Conservation (phyloP, 2,797 vertebrate genomes). For the Ispidina picta region DNA sequence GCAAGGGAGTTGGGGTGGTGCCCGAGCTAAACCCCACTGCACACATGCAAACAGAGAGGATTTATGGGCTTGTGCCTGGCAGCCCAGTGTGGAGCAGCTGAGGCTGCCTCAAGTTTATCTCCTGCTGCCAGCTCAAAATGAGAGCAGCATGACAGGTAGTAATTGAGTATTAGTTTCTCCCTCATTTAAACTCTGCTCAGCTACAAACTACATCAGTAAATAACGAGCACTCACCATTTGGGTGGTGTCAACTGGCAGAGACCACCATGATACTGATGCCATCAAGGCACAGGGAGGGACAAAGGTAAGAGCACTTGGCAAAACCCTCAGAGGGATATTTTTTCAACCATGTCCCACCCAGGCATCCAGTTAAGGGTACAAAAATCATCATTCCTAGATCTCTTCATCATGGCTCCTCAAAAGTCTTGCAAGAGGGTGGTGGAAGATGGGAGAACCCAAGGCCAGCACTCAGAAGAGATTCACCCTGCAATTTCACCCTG, state of each 20-base stretch:
- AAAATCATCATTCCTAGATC: neutral
- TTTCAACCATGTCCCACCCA: neutral
- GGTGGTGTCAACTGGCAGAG: neutral
- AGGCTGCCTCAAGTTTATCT: neutral
- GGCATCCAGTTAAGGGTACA: neutral
- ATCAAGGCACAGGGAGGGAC: neutral
- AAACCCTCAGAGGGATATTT: neutral
- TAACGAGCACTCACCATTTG: neutral
- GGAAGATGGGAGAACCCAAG: neutral
- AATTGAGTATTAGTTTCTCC: neutral
- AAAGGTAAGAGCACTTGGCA: neutral
- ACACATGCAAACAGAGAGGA: neutral
- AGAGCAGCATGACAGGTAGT: neutral
- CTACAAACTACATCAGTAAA: neutral
- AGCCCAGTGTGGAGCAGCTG: neutral
- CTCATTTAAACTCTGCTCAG: conserved; percentile 7
- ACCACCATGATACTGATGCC: neutral
- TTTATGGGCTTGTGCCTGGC: neutral
- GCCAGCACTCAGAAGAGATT: neutral
- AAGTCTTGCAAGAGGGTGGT: neutral
- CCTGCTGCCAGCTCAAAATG: neutral
- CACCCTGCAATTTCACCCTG: neutral
- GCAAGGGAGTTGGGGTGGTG: neutral
- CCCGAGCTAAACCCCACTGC: neutral
- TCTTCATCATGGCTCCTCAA: neutral